Evolutionary conservation across 2,113 vertebrate genomes (phyloP).

Genomic region (Heptranchias perlo): DNA sequence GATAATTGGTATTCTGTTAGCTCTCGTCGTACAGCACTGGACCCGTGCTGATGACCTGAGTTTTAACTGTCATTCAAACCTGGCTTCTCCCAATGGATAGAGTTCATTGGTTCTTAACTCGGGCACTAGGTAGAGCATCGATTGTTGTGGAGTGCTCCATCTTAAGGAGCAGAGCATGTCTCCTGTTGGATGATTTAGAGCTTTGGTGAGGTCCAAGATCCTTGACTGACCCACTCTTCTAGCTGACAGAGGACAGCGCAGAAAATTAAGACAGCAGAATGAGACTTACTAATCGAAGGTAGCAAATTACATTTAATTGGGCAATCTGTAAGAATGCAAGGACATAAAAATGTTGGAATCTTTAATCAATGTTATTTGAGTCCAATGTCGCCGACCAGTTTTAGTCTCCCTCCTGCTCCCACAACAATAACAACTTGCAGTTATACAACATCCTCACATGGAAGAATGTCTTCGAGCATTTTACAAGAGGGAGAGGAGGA

Average conservation of each 20-base stretch:
- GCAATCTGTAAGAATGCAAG: too few relatives aligned
- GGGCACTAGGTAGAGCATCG: neutral
- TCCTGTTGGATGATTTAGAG: neutral
- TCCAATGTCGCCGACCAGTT: too few relatives aligned
- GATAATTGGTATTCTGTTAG: neutral
- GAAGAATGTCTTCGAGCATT: neutral
- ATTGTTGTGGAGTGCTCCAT: neutral
- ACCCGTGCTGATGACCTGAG: neutral
- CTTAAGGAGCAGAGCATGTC: neutral
- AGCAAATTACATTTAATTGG: too few relatives aligned
- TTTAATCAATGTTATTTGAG: too few relatives aligned
- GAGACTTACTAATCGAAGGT: too few relatives aligned
- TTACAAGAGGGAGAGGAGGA: neutral
- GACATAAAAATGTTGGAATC: too few relatives aligned
- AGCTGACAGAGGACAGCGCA: neutral
- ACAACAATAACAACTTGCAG: neutral
- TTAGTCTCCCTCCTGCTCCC: neutral
- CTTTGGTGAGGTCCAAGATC: neutral
- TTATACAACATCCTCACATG: neutral
- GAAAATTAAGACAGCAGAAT: neutral
- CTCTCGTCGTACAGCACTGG: neutral
- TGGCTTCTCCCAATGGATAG: neutral
- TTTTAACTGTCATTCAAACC: neutral
- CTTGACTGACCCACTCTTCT: neutral
- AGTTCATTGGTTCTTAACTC: neutral